These are phyloP conservation scores for Brachypodius melanocephalos DNA, from an alignment of 2,113 vertebrate genomes.

Conservation along the genomic window DNA sequence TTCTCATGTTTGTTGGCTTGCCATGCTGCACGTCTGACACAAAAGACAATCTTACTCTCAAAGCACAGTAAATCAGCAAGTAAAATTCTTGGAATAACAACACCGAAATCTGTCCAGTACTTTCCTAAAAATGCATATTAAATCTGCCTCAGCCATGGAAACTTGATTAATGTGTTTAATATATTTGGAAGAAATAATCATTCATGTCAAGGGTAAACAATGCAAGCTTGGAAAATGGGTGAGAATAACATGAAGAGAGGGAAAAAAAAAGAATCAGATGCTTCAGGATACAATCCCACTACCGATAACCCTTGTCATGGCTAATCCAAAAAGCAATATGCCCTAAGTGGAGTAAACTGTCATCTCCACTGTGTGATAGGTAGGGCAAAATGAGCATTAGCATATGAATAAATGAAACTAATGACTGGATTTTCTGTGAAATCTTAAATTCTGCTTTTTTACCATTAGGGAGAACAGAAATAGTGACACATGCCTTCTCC, in stretches of 20 bases:
- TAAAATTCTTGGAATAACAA: conserved; percentile 19
- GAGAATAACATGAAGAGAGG: neutral
- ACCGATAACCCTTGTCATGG: neutral
- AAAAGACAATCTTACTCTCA: conserved; percentile 23
- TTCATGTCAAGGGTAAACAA: neutral
- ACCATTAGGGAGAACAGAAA: neutral
- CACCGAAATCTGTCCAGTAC: neutral
- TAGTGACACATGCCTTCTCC: neutral
- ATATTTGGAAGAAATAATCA: neutral
- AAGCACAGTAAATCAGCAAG: conserved; percentile 35
- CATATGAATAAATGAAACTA: neutral
- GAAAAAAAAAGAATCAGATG: neutral
- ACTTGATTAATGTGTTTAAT: neutral
- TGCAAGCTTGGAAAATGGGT: neutral
- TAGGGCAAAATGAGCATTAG: neutral
- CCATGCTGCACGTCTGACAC: conserved; percentile 35
- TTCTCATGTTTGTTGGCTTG: conserved; percentile 33
- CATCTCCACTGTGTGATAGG: neutral
- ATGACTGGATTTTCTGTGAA: neutral
- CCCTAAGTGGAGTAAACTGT: neutral
- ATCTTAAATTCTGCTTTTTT: neutral
- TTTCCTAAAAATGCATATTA: conserved; percentile 4
- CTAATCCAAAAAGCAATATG: neutral
- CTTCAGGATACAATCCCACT: neutral
- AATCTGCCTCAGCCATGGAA: neutral